Evolutionary conservation across 2,888 invertebrate genomes (phyloP).

Genomic region (Lagria hirta): DNA sequence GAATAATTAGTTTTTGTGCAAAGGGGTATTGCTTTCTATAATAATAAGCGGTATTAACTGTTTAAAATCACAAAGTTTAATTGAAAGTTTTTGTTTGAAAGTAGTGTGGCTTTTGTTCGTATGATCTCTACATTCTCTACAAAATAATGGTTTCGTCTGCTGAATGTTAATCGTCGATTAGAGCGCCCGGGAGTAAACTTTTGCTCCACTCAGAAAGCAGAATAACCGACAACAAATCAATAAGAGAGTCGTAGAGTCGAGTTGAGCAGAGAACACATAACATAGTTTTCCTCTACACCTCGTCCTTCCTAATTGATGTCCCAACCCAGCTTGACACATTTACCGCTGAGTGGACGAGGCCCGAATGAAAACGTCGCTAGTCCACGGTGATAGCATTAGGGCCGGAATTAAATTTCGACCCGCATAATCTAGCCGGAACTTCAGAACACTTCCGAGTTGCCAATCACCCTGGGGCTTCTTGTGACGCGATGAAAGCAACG

Average conservation of each 20-base stretch:
- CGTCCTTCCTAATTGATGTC: conserved; percentile 23
- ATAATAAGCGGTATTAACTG: too few species aligned
- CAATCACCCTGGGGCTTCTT: conserved; percentile 25
- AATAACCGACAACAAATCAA: conserved; percentile 13
- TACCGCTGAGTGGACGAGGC: conserved; percentile 29
- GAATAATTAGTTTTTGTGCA: too few species aligned
- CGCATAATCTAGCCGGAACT: conserved; percentile 31
- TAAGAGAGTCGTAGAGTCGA: conserved; percentile 12
- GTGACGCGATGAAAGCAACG: conserved; percentile 20
- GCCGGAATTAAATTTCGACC: conserved; percentile 31
- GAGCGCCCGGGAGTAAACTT: too few species aligned
- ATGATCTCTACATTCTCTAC: too few species aligned
- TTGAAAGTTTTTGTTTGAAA: too few species aligned
- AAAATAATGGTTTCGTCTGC: too few species aligned
- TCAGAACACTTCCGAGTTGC: conserved; percentile 32
- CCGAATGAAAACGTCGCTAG: conserved; percentile 27
- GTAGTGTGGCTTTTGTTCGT: too few species aligned
- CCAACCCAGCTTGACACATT: conserved; percentile 27
- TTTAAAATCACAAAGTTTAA: too few species aligned
- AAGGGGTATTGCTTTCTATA: too few species aligned
- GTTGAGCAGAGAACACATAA: too few species aligned
- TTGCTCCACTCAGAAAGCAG: too few species aligned
- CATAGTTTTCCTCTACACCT: conserved; percentile 14
- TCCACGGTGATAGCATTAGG: conserved; percentile 31
- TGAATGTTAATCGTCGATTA: too few species aligned